These are phyloP conservation scores for Notarius quadriscutis DNA, from an alignment of 2,113 vertebrate species.

Conservation along the genomic window DNA sequence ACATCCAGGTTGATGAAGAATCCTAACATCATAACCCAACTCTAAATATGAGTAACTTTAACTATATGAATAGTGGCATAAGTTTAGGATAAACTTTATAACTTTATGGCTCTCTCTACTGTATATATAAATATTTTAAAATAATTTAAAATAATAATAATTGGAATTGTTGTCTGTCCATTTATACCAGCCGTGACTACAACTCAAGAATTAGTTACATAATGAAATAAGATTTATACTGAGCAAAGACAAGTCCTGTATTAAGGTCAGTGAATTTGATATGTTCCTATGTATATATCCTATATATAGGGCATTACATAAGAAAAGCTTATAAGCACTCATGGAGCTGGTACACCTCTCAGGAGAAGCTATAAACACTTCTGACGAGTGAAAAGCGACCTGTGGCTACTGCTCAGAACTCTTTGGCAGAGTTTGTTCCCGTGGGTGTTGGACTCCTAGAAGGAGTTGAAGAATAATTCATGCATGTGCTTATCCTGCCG, in stretches of 20 bases:
- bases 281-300: neutral
- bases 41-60: neutral
- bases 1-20: neutral
- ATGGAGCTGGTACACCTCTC: neutral
- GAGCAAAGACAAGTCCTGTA: neutral
- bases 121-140: too few relatives aligned
- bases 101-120: too few relatives aligned
- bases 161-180: too few relatives aligned
- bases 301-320: neutral
- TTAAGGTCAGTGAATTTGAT: neutral
- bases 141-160: too few relatives aligned
- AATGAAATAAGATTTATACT: neutral
- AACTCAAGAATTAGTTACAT: neutral
- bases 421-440: neutral
- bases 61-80: too few relatives aligned
- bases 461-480: slow-evolving; percentile 10
- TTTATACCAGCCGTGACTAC: neutral
- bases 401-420: neutral
- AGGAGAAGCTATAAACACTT: neutral
- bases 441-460: slow-evolving; percentile 3
- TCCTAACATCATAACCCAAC: neutral
- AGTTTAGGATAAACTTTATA: too few relatives aligned
- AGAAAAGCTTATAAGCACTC: neutral
- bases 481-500: slow-evolving; percentile 6
- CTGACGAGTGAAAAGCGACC: neutral